A percentile compares a stretch with the other conserved stretches of the same genome.
phyloP scores from a whole-genome alignment of 1,140 invertebrate species.

The Homarus americanus region DNA sequence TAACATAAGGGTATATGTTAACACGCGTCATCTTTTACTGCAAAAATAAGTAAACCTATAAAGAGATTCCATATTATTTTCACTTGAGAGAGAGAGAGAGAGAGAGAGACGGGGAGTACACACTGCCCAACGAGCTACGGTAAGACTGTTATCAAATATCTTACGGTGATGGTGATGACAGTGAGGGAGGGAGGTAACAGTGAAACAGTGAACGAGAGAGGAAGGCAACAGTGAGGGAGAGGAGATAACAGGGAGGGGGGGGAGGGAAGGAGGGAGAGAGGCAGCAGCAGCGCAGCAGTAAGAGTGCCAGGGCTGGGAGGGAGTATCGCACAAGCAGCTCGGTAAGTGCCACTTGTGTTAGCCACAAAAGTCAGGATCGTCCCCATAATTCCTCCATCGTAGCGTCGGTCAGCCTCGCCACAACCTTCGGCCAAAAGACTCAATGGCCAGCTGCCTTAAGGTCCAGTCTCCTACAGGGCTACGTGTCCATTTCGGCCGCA shows the following conservation, averaged over 20 bases:
- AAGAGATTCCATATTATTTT: too few relatives aligned
- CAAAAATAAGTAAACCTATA: too few relatives aligned
- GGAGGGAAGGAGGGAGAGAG: slow-evolving; percentile 19
- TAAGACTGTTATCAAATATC: background rate
- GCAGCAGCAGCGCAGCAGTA: too few relatives aligned
- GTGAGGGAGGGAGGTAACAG: background rate
- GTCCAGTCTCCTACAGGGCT: background rate
- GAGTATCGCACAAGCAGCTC: background rate
- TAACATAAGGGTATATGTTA: too few relatives aligned
- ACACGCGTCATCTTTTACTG: too few relatives aligned
- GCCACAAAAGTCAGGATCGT: background rate
- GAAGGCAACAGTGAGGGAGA: background rate
- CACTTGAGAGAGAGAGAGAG: slow-evolving; percentile 18
- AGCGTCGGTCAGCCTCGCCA: background rate
- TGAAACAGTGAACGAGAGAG: slow-evolving; percentile 10
- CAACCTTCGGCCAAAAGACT: background rate
- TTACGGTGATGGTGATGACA: background rate
- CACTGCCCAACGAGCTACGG: too few relatives aligned
- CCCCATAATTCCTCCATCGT: background rate
- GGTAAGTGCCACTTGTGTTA: slow-evolving; percentile 3
- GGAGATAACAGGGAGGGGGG: slow-evolving; percentile 15
- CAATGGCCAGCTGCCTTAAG: background rate
- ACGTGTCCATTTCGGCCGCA: background rate
- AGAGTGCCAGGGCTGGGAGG: background rate
- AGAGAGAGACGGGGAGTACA: slow-evolving; percentile 18